A percentile compares a stretch with the other conserved stretches of the same genome.
phyloP scores from a whole-genome alignment of 2,888 invertebrate genomes.

The Actias luna region DNA sequence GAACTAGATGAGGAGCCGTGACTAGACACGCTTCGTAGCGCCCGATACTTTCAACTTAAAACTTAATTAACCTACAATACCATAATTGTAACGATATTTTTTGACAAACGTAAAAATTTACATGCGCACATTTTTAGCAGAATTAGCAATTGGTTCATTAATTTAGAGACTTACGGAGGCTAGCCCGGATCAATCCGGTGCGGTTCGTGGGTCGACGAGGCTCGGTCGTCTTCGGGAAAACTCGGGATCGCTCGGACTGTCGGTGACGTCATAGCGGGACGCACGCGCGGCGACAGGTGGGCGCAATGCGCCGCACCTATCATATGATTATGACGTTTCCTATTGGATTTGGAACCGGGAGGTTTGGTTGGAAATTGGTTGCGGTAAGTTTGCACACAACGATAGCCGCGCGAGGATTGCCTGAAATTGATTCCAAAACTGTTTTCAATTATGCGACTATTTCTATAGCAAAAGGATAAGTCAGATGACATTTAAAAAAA shows the following conservation, averaged over 20 bases:
- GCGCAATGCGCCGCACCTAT: constrained; percentile 79
- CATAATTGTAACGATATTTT: neutral
- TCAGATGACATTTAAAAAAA: neutral
- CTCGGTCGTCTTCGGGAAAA: constrained; percentile 41
- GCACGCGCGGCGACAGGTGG: constrained; percentile 81
- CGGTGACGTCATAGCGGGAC: constrained; percentile 74
- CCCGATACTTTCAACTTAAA: constrained; percentile 24
- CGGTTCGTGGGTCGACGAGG: constrained; percentile 45
- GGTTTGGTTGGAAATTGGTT: constrained; percentile 53
- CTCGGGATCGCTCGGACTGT: constrained; percentile 48
- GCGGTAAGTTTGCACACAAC: constrained; percentile 51
- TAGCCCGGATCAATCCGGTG: constrained; percentile 67
- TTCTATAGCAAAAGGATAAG: constrained; percentile 22
- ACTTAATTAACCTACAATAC: neutral
- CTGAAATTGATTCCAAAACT: constrained; percentile 34
- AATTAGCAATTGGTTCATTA: constrained; percentile 45
- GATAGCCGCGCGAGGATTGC: constrained; percentile 27
- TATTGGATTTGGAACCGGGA: constrained; percentile 58
- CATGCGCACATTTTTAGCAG: constrained; percentile 16
- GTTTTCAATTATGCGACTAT: constrained; percentile 31
- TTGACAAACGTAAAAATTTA: neutral
- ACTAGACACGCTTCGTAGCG: constrained; percentile 45
- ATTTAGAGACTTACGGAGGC: constrained; percentile 52
- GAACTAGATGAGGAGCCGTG: constrained; percentile 68
- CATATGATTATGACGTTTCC: constrained; percentile 80